Evolutionary conservation across 2,888 invertebrate species (phyloP).

Genomic region (Muschampia plurimacula): DNA sequence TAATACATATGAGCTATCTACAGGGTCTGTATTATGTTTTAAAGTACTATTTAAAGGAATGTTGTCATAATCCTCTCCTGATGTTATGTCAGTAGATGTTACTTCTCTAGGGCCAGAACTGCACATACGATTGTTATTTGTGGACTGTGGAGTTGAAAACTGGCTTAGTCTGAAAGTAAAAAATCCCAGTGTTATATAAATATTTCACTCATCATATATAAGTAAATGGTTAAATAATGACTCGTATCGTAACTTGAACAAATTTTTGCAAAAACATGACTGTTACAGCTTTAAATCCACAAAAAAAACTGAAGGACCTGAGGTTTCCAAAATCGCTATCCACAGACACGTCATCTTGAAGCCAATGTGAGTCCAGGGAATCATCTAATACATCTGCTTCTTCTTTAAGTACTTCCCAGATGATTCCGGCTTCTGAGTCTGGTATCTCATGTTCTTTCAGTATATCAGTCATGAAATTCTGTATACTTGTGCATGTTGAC

Average conservation of each 20-base stretch:
- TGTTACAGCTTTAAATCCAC: background rate
- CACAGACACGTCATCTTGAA: conserved; percentile 71
- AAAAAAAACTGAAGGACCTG: conserved; percentile 54
- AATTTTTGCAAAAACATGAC: background rate
- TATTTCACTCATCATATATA: too few relatives aligned
- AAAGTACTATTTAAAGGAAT: conserved; percentile 22
- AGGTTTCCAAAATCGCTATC: conserved; percentile 62
- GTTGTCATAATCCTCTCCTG: conserved; percentile 32
- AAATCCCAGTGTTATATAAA: background rate
- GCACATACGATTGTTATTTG: conserved; percentile 53
- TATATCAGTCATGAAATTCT: conserved; percentile 77
- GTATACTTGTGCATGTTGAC: conserved; percentile 77
- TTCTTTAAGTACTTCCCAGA: conserved; percentile 73
- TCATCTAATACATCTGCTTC: conserved; percentile 76
- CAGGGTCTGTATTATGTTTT: conserved; percentile 18
- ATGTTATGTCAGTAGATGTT: conserved; percentile 29
- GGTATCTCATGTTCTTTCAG: conserved; percentile 69
- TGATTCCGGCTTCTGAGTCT: conserved; percentile 69
- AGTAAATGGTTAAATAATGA: too few relatives aligned
- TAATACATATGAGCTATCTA: background rate
- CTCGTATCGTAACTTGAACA: background rate
- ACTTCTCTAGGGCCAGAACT: conserved; percentile 20
- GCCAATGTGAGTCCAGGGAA: conserved; percentile 75
- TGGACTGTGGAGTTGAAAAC: conserved; percentile 64
- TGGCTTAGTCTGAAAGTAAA: conserved; percentile 65